Conservation (phyloP, 2,113 vertebrate species). For the Aplodontia rufa region DNA sequence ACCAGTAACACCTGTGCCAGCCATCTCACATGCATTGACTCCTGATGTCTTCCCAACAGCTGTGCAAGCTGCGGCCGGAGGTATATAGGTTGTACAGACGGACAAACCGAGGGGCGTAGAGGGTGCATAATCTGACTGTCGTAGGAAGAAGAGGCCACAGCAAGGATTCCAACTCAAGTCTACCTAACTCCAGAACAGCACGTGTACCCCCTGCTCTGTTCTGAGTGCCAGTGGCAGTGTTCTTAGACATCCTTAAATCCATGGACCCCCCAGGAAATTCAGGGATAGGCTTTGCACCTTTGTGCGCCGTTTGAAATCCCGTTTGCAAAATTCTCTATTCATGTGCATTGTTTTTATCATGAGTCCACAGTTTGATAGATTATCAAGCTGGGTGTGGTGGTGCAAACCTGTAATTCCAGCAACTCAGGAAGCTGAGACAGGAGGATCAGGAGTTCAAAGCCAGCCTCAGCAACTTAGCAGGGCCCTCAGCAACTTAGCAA, state of each 20-base stretch:
- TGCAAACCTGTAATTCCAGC: too few relatives aligned
- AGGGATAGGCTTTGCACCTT: background rate
- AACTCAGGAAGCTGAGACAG: too few relatives aligned
- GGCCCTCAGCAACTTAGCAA: too few relatives aligned
- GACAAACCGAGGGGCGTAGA: background rate
- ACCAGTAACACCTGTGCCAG: accelerated
- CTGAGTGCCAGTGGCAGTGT: too few relatives aligned
- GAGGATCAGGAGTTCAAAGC: too few relatives aligned
- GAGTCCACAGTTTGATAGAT: background rate
- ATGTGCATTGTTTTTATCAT: background rate
- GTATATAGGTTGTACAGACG: background rate
- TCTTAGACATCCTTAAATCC: background rate
- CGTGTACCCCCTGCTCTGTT: background rate
- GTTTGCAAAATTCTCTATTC: background rate
- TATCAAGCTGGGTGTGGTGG: too few relatives aligned
- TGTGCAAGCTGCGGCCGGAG: background rate
- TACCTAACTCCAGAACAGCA: background rate
- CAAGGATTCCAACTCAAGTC: background rate
- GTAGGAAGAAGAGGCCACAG: background rate
- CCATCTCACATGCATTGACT: too few relatives aligned
- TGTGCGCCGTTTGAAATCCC: background rate
- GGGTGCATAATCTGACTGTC: too few relatives aligned
- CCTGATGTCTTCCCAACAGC: background rate
- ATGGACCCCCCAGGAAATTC: background rate
- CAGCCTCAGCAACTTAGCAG: too few relatives aligned